These are phyloP conservation scores for Callipepla squamata DNA, from an alignment of 2,113 vertebrate genomes.

Conservation along the genomic window DNA sequence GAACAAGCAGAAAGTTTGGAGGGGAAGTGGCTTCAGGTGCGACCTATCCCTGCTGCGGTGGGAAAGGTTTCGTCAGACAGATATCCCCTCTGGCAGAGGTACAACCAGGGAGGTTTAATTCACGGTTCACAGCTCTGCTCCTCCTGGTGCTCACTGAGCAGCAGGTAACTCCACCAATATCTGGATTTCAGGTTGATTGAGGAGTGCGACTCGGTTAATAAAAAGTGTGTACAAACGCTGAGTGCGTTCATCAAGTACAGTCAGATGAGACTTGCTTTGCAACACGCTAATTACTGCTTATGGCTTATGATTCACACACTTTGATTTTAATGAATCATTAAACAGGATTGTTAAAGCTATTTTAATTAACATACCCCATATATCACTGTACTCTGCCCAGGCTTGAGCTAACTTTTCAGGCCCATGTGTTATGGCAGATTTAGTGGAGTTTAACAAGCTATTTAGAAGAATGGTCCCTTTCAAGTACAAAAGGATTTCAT, in stretches of 20 bases:
- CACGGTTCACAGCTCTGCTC: accelerated
- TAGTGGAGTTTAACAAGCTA: background rate
- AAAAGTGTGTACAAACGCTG: background rate
- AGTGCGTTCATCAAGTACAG: constrained; percentile 29
- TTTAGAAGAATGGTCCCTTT: background rate
- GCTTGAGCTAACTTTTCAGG: background rate
- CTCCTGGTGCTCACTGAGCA: background rate
- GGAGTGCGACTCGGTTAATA: constrained; percentile 23
- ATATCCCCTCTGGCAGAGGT: background rate
- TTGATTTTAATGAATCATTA: constrained; percentile 36
- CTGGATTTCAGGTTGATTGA: background rate
- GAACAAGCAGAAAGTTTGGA: background rate
- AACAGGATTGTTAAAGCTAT: background rate
- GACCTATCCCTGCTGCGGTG: background rate
- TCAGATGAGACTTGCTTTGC: constrained; percentile 29
- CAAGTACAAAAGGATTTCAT: background rate
- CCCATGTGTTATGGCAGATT: background rate
- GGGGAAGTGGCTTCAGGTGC: background rate
- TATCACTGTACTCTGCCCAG: background rate
- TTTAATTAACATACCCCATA: constrained; percentile 9
- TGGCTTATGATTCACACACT: constrained; percentile 29
- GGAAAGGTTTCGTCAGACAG: background rate
- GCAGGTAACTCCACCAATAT: background rate
- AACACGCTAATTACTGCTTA: constrained; percentile 38
- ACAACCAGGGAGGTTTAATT: background rate